Conservation (phyloP, 1,140 invertebrate species). For the Brachionus manjavacas region DNA sequence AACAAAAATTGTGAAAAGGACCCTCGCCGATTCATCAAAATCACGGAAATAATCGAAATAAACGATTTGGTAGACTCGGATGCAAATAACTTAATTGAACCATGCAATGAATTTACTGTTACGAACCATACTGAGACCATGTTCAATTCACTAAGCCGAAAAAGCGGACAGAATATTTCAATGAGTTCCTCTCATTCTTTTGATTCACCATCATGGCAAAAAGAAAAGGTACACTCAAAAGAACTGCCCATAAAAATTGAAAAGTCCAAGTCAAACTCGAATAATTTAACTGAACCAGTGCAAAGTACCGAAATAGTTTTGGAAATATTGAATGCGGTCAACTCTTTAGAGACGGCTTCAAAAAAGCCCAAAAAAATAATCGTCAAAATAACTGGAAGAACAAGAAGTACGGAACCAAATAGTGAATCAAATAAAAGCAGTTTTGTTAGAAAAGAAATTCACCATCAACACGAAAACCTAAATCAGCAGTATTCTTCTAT, state of each 20-base stretch:
- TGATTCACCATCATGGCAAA: background rate
- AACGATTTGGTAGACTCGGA: background rate
- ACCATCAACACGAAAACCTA: background rate
- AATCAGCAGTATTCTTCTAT: background rate
- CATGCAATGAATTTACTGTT: background rate
- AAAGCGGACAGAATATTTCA: background rate
- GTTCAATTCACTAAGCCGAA: background rate
- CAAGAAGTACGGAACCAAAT: background rate
- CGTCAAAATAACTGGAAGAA: conserved; percentile 25
- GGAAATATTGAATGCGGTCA: conserved; percentile 1
- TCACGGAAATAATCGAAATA: conserved; percentile 35
- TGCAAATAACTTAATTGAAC: background rate
- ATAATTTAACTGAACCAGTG: background rate
- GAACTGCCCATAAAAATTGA: conserved; percentile 1
- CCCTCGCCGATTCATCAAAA: conserved; percentile 6
- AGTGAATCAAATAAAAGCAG: background rate
- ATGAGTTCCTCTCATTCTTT: background rate
- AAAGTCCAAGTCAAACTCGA: background rate
- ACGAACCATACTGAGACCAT: background rate
- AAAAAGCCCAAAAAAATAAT: conserved; percentile 28
- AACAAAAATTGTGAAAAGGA: background rate
- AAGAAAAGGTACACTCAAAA: background rate
- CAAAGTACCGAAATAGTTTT: conserved; percentile 19
- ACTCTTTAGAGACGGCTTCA: background rate
- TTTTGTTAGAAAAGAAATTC: background rate